Evolutionary conservation across 2,113 vertebrate genomes (phyloP).

Genomic region (Capricornis sumatraensis): DNA sequence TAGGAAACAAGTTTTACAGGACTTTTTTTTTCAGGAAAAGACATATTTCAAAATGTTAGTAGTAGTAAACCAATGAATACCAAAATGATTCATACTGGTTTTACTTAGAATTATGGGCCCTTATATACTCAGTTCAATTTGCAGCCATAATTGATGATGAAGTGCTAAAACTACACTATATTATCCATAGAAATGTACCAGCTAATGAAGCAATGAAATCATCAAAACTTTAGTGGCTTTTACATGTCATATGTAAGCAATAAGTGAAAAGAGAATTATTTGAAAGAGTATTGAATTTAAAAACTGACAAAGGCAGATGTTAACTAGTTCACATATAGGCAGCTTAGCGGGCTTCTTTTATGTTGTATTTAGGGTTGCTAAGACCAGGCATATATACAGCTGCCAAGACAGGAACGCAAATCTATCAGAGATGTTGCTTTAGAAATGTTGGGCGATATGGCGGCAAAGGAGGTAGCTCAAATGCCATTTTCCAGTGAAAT

Average conservation of each 20-base stretch:
- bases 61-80: not conserved
- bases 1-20: not conserved
- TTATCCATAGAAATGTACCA: not conserved
- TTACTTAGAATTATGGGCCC: not conserved
- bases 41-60: not conserved
- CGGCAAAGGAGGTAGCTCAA: not conserved
- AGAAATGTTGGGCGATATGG: not conserved
- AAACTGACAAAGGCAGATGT: not conserved
- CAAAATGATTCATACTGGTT: not conserved
- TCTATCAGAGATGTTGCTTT: not conserved
- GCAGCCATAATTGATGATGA: not conserved
- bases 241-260: not conserved
- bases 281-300: not conserved
- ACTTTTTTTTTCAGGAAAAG: slow-evolving; percentile 1
- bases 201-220: not conserved
- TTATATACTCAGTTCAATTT: not conserved
- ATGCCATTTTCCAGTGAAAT: not conserved
- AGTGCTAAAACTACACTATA: not conserved
- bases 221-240: not conserved
- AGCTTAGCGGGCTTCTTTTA: not conserved
- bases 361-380: not conserved
- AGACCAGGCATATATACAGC: not conserved
- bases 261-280: slow-evolving; percentile 1
- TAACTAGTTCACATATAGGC: not conserved
- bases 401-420: not conserved